Evolutionary conservation across 2,113 vertebrate species (phyloP).

Genomic region (Gymnobelideus leadbeateri): DNA sequence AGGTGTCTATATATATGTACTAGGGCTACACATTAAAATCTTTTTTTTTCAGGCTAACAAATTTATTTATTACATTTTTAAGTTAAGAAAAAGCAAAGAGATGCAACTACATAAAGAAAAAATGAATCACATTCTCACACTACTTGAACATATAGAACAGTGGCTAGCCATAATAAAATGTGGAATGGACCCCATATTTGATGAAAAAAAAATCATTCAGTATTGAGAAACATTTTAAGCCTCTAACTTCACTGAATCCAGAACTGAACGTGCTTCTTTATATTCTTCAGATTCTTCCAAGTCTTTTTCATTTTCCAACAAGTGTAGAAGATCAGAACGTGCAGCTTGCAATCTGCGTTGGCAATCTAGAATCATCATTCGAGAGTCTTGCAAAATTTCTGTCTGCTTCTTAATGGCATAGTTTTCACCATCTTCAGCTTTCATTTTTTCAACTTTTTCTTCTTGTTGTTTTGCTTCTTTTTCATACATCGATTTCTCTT

Average conservation of each 20-base stretch:
- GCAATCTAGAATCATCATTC: no score
- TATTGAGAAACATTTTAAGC: conserved; percentile 85
- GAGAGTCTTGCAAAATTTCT: no score
- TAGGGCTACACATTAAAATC: not conserved
- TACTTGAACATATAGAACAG: conserved; percentile 72
- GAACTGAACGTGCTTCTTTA: conserved; percentile 90
- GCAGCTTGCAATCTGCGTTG: no score
- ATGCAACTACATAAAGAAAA: conserved; percentile 73
- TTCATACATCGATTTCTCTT: conserved; percentile 94
- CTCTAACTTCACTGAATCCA: conserved; percentile 95
- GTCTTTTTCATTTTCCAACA: conserved; percentile 94
- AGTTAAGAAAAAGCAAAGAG: conserved; percentile 78
- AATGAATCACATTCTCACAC: conserved; percentile 72
- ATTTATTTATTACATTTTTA: conserved; percentile 81
- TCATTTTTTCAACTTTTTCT: conserved; percentile 94
- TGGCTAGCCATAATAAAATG: conserved; percentile 81
- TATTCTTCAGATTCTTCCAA: conserved; percentile 93
- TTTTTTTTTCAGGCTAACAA: conserved; percentile 74
- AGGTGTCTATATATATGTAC: not conserved
- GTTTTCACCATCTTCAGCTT: conserved; percentile 90
- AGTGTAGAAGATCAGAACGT: no score
- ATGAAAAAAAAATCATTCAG: conserved; percentile 77
- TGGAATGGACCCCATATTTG: conserved; percentile 87
- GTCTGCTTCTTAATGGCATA: conserved; percentile 97
- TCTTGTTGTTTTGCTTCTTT: conserved; percentile 95